Evolutionary conservation across 2,888 invertebrate genomes (phyloP).

Genomic region (Cyclophora albipunctata): DNA sequence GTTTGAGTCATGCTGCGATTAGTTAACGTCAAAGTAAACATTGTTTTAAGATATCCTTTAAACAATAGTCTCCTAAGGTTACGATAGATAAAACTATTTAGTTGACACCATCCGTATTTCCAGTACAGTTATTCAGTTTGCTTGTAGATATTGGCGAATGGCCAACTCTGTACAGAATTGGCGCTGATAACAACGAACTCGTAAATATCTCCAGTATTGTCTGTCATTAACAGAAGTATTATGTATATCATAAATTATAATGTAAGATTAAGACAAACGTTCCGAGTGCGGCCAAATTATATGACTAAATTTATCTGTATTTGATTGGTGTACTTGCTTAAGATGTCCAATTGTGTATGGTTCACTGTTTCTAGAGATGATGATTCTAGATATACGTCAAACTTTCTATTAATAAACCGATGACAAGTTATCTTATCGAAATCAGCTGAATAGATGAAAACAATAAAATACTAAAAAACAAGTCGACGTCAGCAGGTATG

Average conservation of each 20-base stretch:
- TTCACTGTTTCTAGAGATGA: too few species aligned
- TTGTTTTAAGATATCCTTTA: constrained; percentile 25
- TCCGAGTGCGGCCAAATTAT: too few species aligned
- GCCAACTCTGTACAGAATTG: constrained; percentile 28
- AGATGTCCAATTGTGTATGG: too few species aligned
- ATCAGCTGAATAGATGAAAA: too few species aligned
- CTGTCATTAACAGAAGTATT: constrained; percentile 12
- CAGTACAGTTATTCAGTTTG: constrained; percentile 18
- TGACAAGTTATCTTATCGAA: too few species aligned
- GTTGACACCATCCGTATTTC: constrained; percentile 18
- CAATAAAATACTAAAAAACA: background rate
- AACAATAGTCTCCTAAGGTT: constrained; percentile 13
- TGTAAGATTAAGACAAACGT: too few species aligned
- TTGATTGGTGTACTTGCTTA: too few species aligned
- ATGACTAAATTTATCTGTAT: background rate
- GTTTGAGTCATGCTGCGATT: constrained; percentile 39
- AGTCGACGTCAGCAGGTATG: background rate
- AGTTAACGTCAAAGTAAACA: constrained; percentile 38
- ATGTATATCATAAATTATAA: constrained; percentile 1
- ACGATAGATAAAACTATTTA: constrained; percentile 11
- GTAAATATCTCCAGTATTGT: constrained; percentile 10
- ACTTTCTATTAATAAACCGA: too few species aligned
- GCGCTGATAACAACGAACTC: constrained; percentile 26
- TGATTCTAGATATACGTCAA: too few species aligned
- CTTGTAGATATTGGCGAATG: constrained; percentile 29